phyloP scores from a whole-genome alignment of 2,888 invertebrate genomes.

The Tiphia femorata region DNA sequence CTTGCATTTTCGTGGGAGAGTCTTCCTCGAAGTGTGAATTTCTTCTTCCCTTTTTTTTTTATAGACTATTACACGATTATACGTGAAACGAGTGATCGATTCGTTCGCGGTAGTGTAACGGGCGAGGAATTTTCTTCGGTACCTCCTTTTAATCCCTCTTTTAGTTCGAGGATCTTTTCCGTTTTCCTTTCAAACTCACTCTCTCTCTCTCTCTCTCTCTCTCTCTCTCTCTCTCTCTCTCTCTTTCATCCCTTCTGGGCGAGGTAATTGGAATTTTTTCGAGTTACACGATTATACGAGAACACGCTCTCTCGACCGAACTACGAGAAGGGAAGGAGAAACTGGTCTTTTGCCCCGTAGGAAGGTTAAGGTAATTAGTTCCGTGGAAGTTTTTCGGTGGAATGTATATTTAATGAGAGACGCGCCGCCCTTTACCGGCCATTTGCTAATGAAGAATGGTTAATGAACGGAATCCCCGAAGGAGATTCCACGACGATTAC shows the following conservation, averaged over 20 bases:
- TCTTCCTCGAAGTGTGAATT: no score
- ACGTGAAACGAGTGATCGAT: no score
- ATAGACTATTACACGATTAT: no score
- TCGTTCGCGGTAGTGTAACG: no score
- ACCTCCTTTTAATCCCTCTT: no score
- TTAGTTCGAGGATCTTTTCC: not conserved
- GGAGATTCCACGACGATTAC: slow-evolving; percentile 24
- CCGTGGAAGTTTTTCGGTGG: slow-evolving; percentile 30
- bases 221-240: not conserved
- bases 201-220: not conserved
- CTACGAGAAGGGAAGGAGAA: not conserved
- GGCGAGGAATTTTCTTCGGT: no score
- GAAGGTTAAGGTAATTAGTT: slow-evolving; percentile 37
- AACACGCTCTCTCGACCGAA: slow-evolving; percentile 2
- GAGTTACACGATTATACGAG: slow-evolving; percentile 20
- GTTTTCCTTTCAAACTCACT: not conserved
- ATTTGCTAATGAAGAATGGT: slow-evolving; percentile 40
- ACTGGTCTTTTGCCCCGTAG: not conserved
- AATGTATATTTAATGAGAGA: slow-evolving; percentile 38
- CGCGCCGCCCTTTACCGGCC: slow-evolving; percentile 27
- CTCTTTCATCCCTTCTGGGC: not conserved
- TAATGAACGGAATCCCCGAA: slow-evolving; percentile 36
- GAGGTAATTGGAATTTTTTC: slow-evolving; percentile 14
- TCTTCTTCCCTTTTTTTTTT: no score
- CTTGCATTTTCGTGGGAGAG: no score